These are phyloP conservation scores for Brachionus rotundiformis DNA, from an alignment of 1,140 invertebrate species.

Conservation along the genomic window DNA sequence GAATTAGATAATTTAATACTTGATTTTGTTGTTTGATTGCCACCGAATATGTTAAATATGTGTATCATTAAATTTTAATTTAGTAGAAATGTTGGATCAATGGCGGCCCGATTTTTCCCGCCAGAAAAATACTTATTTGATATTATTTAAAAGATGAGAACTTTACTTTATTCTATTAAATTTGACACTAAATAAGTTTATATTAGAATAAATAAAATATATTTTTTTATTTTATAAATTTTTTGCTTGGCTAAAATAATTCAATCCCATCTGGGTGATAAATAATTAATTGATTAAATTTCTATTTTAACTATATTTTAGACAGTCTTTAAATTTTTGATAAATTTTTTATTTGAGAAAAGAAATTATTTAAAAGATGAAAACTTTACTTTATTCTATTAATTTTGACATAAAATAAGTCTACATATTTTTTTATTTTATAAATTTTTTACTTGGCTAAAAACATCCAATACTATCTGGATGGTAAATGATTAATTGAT, in stretches of 20 bases:
- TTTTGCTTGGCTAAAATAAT: no score
- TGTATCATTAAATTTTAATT: background rate
- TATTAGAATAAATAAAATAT: background rate
- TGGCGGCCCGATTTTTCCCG: no score
- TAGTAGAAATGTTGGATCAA: background rate
- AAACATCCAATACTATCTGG: no score
- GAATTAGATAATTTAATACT: conserved; percentile 25
- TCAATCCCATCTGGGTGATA: no score
- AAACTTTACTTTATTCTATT: background rate
- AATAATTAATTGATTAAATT: no score
- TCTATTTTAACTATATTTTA: no score
- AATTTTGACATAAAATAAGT: background rate
- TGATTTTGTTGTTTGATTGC: background rate
- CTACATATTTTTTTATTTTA: no score
- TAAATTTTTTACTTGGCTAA: no score
- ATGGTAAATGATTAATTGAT: no score
- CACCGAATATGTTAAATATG: conserved; percentile 1
- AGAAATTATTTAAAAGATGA: background rate
- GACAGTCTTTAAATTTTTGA: no score
- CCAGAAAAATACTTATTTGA: background rate
- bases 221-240: no score
- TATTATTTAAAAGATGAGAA: background rate
- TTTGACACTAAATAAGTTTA: background rate
- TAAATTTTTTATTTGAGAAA: no score
- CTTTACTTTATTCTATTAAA: background rate